Conservation (phyloP, 2,113 vertebrate genomes). For the Cettia cetti region DNA sequence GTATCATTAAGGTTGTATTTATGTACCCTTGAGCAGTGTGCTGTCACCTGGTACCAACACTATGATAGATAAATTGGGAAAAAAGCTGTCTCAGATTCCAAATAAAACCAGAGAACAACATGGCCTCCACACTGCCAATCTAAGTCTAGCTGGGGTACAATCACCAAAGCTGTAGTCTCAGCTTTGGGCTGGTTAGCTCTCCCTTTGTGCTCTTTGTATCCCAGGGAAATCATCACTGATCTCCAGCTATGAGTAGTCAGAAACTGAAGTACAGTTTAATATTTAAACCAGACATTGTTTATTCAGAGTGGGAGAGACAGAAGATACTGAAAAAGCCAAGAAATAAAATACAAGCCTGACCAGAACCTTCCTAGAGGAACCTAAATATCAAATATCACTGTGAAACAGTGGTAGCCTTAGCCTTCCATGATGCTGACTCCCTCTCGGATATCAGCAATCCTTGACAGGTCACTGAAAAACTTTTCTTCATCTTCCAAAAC, state of each 20-base stretch:
- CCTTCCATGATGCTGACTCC: background rate
- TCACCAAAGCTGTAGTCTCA: background rate
- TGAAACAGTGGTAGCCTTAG: slow-evolving; percentile 14
- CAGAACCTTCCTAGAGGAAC: background rate
- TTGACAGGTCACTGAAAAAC: background rate
- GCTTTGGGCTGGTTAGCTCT: background rate
- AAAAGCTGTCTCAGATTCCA: background rate
- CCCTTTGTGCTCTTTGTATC: background rate
- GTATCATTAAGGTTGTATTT: background rate
- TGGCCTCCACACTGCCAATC: background rate
- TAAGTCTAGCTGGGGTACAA: background rate
- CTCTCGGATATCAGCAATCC: background rate
- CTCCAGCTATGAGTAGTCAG: background rate
- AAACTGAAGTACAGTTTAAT: background rate
- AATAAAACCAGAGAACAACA: background rate
- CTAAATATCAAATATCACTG: background rate
- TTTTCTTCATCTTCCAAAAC: slow-evolving; percentile 4
- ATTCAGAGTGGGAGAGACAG: background rate
- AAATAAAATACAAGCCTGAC: background rate
- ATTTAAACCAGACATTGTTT: slow-evolving; percentile 13
- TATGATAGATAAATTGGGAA: background rate
- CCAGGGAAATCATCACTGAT: background rate
- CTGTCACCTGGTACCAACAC: background rate
- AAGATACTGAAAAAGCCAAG: slow-evolving; percentile 3
- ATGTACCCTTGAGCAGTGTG: background rate